Conservation (phyloP, 1,140 invertebrate genomes). For the Meloidogyne chitwoodi region DNA sequence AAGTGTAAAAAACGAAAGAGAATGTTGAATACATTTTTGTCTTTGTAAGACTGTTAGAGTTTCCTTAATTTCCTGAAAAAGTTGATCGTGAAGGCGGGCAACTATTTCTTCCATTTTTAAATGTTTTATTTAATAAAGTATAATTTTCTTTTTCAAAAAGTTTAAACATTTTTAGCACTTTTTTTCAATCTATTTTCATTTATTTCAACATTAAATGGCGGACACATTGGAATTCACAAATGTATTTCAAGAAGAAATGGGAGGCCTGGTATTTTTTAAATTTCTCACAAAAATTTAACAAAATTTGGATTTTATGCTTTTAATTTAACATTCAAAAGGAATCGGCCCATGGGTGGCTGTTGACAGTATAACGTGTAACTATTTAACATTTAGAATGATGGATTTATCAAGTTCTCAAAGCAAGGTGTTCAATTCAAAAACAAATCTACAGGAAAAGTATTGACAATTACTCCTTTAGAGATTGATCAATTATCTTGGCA, state of each 20-base stretch:
- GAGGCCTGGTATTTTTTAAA: constrained; percentile 36
- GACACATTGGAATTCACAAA: constrained; percentile 40
- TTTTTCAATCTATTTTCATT: not conserved
- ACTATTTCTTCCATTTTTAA: too few relatives aligned
- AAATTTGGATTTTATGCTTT: not conserved
- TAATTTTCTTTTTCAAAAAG: too few relatives aligned
- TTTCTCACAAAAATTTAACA: not conserved
- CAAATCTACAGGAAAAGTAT: constrained; percentile 88
- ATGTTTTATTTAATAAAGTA: too few relatives aligned
- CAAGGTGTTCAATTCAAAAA: constrained; percentile 90
- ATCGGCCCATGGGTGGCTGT: not conserved
- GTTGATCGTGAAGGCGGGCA: too few relatives aligned
- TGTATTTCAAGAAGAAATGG: constrained; percentile 49
- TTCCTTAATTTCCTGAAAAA: too few relatives aligned
- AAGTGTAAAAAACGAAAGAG: too few relatives aligned
- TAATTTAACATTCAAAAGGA: not conserved
- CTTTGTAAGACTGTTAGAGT: too few relatives aligned
- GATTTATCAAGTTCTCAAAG: constrained; percentile 84
- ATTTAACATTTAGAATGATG: constrained; percentile 62
- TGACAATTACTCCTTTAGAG: constrained; percentile 74
- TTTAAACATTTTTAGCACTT: too few relatives aligned
- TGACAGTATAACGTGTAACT: not conserved
- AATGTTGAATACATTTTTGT: too few relatives aligned
- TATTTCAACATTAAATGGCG: not conserved
- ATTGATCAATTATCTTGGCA: constrained; percentile 88